Evolutionary conservation across 2,888 invertebrate species (phyloP).

Genomic region (Campaea margaritaria): DNA sequence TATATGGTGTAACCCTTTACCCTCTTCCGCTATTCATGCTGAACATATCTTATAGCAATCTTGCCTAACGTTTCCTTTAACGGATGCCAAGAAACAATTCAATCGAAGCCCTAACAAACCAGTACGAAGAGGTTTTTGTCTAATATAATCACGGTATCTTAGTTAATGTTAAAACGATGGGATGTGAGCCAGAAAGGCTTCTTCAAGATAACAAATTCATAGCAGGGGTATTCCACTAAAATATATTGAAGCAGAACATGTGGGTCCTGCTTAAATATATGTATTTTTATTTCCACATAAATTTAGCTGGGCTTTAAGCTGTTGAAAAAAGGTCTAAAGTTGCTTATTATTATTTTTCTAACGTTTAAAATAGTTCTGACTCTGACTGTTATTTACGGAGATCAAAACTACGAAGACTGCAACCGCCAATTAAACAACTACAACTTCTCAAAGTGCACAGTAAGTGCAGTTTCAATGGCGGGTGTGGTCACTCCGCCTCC

Average conservation of each 20-base stretch:
- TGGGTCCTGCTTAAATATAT: too few species aligned
- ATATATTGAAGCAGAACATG: too few species aligned
- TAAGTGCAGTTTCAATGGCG: conserved; percentile 44
- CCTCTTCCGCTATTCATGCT: conserved; percentile 5
- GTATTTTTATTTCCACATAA: too few species aligned
- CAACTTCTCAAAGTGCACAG: conserved; percentile 36
- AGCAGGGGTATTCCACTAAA: too few species aligned
- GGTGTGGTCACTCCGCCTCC: conserved; percentile 50
- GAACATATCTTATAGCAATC: conserved; percentile 7
- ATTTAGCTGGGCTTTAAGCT: too few species aligned
- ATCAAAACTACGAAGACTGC: background rate
- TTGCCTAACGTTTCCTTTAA: conserved; percentile 4
- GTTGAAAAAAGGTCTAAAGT: too few species aligned
- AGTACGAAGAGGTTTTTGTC: background rate
- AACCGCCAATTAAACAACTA: background rate
- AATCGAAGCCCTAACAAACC: conserved; percentile 10
- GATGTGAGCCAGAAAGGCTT: too few species aligned
- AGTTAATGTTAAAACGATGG: too few species aligned
- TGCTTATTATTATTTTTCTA: too few species aligned
- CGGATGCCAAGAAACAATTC: conserved; percentile 12
- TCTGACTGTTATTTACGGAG: too few species aligned
- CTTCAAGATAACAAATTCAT: too few species aligned
- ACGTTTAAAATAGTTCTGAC: too few species aligned
- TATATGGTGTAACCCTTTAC: background rate
- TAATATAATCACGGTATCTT: background rate